Base-by-base conservation (phyloP, 2,797 vertebrate genomes). In the Myotis pilosus region DNA sequence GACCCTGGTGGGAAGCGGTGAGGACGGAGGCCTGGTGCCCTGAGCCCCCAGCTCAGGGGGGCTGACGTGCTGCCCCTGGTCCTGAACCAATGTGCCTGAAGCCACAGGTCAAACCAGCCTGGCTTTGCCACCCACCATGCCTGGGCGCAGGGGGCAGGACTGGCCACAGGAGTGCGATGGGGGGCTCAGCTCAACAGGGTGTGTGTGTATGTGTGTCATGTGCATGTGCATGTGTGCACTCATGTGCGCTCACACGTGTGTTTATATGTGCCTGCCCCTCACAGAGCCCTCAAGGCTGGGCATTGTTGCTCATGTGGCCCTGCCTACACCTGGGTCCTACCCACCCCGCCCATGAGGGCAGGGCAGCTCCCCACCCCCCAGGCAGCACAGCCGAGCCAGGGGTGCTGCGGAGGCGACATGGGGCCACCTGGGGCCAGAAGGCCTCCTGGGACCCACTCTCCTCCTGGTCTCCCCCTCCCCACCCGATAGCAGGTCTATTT, bases 381-480 rank as follows among this genome's bases (percentile, higher is more conserved):
- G 0, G 0, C 36, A 30, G 72, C 23, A 69, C 25, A 69, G 81
- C 53, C 2, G 3, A 60, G 55, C 28, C 44, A 33, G 57, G 28
- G 13, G 2, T 62, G 41, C 38, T 4, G n/a, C 94, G 53, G 87
- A 87, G 44, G 91, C 47, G 38, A n/a, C 49, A 9, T 19, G 8
- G 30, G 62, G 82, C 38, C 69, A 55, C 71, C 55, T 22, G 33
- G 68, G 68, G 92, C 86, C 89, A 85, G 68, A 22, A 94, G 76
- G 93, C 93, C 89, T 96, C 87, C 44, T 5, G 47, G 88, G 91
- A 91, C 83, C 81, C 5, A 0, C 47, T 36, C 55, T 62, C 94
- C 95, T 96, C 95, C 82, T 92, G 2, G 66, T 51, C 57, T 57
- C 95, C 96, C 97, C 96, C 86, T 96, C 96, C 97, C 89, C 96